Conservation (phyloP, 1,140 invertebrate genomes). For the Cherax quadricarinatus region DNA sequence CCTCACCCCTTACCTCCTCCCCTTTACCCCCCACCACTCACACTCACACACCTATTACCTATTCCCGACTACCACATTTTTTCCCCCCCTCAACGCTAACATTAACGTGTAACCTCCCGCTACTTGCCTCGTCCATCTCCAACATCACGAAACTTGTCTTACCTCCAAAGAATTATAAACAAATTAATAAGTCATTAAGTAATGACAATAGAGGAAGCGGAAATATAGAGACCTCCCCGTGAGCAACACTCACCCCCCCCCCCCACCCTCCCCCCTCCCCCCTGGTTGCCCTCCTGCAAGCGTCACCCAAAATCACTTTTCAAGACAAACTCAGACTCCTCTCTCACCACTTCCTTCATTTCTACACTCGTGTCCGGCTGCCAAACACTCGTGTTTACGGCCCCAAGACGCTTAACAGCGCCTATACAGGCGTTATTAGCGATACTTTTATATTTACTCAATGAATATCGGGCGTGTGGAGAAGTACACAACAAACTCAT, state of each 20-base stretch:
- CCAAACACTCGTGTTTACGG: not conserved
- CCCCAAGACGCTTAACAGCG: not conserved
- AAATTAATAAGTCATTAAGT: constrained; percentile 19
- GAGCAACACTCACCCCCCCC: constrained; percentile 56
- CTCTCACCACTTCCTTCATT: constrained; percentile 53
- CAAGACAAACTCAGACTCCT: constrained; percentile 66
- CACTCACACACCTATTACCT: constrained; percentile 68
- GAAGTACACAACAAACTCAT: constrained; percentile 68
- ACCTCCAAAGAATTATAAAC: not conserved
- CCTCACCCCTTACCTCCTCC: constrained; percentile 27
- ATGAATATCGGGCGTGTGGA: not conserved
- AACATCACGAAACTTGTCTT: not conserved
- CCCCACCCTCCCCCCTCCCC: not conserved
- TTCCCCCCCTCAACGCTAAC: not conserved
- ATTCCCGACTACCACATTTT: constrained; percentile 42
- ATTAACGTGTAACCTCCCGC: too few relatives aligned
- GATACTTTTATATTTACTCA: not conserved
- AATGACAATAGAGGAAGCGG: constrained; percentile 58
- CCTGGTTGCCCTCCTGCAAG: constrained; percentile 51
- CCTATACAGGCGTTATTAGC: not conserved
- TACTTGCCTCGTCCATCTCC: not conserved
- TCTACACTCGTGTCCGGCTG: constrained; percentile 29
- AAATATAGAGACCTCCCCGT: constrained; percentile 67
- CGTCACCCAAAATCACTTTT: constrained; percentile 73
- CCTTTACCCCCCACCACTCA: constrained; percentile 29